These are phyloP conservation scores for Karalla daura DNA, from an alignment of 2,797 vertebrate species.

Conservation along the genomic window DNA sequence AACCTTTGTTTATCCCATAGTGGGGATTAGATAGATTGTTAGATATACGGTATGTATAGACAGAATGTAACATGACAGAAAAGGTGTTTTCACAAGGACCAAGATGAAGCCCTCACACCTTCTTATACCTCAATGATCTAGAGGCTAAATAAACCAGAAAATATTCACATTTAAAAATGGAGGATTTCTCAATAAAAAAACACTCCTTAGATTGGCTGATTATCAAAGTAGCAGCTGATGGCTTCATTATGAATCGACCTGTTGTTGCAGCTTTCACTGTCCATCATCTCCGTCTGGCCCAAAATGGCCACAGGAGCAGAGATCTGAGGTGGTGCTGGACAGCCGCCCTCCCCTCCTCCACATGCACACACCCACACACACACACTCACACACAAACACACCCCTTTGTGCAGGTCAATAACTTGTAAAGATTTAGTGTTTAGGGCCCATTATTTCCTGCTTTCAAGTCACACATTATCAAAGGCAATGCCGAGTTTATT, in stretches of 20 bases:
- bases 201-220: too few species aligned
- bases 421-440: constrained; percentile 85
- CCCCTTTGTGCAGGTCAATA: constrained; percentile 76
- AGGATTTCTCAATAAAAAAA: constrained; percentile 60
- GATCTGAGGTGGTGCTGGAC: constrained; percentile 31
- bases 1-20: too few species aligned
- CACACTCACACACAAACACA: constrained; percentile 18
- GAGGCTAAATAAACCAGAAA: too few species aligned
- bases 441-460: constrained; percentile 87
- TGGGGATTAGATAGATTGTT: too few species aligned
- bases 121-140: too few species aligned
- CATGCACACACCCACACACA: too few species aligned
- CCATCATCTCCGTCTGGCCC: neutral
- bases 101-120: too few species aligned
- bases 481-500: constrained; percentile 80
- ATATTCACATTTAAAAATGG: too few species aligned
- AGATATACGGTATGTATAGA: too few species aligned
- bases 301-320: constrained; percentile 24
- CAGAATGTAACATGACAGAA: too few species aligned
- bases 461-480: constrained; percentile 86
- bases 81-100: too few species aligned
- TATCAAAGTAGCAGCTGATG: too few species aligned
- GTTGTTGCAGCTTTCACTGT: neutral
- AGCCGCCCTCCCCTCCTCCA: neutral
- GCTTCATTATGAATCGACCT: constrained; percentile 10